A percentile compares a stretch with the other conserved stretches of the same genome.
phyloP scores from a whole-genome alignment of 2,113 vertebrate species.

The Himantopus leucocephalus region DNA sequence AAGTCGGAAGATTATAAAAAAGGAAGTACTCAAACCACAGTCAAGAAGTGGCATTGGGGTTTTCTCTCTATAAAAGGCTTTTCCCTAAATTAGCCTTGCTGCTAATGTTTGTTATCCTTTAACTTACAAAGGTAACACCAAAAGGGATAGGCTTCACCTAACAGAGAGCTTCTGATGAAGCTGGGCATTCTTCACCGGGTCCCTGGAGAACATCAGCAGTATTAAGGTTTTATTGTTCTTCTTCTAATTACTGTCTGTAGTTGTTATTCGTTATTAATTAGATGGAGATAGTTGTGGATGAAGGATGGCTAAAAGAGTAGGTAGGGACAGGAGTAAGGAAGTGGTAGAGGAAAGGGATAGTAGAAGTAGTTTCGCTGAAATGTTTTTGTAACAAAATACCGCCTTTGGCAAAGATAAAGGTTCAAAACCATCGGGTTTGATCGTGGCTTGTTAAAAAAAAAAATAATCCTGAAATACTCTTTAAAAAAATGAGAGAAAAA shows the following conservation, averaged over 20 bases:
- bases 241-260: background rate
- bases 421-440: background rate
- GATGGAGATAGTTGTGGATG: background rate
- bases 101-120: rapidly evolving
- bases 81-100: rapidly evolving
- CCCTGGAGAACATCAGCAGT: background rate
- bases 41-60: rapidly evolving
- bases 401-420: background rate
- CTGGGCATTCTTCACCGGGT: background rate
- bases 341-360: background rate
- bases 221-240: background rate
- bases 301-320: background rate
- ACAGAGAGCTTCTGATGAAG: background rate
- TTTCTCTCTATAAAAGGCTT: rapidly evolving
- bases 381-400: background rate
- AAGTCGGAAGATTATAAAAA: background rate
- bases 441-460: background rate
- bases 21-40: rapidly evolving
- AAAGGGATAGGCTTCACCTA: background rate
- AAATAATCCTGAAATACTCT: background rate
- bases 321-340: background rate
- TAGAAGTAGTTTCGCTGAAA: background rate
- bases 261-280: conserved; percentile 1
- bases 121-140: background rate
- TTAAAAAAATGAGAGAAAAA: background rate